These are phyloP conservation scores for Peromyscus polionotus DNA, from an alignment of 2,113 vertebrate genomes.

Conservation along the genomic window DNA sequence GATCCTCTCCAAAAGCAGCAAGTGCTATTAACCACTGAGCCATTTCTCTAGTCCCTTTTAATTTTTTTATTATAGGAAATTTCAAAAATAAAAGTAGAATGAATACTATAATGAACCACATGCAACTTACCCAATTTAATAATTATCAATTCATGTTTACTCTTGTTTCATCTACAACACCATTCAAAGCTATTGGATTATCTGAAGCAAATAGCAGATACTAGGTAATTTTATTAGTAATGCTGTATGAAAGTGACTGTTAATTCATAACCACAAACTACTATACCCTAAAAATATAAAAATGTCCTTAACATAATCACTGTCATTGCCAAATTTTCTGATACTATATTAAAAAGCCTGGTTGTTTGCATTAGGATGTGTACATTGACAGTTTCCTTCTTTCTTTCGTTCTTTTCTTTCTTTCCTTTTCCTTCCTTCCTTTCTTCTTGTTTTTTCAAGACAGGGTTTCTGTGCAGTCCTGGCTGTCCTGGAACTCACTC, in stretches of 20 bases:
- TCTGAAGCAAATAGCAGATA: constrained; percentile 5
- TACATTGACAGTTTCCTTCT: background rate
- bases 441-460: background rate
- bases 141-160: background rate
- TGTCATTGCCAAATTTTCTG: constrained; percentile 2
- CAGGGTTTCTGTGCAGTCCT: background rate
- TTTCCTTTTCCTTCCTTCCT: rapidly evolving
- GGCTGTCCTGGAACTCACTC: background rate
- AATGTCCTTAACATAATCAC: background rate
- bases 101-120: background rate
- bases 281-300: background rate
- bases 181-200: background rate
- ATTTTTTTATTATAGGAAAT: constrained; percentile 5
- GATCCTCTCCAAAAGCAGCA: background rate
- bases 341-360: background rate
- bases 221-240: background rate
- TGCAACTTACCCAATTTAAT: background rate
- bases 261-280: constrained; percentile 8
- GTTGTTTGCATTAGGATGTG: background rate
- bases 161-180: background rate
- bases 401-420: rapidly evolving
- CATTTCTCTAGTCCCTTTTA: background rate
- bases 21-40: background rate
- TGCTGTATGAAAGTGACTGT: constrained; percentile 33
- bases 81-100: constrained; percentile 12